Percentiles rank a stretch among this genome's conserved stretches.
Conservation (phyloP, 2,888 invertebrate genomes). For the Polietes domitor region DNA sequence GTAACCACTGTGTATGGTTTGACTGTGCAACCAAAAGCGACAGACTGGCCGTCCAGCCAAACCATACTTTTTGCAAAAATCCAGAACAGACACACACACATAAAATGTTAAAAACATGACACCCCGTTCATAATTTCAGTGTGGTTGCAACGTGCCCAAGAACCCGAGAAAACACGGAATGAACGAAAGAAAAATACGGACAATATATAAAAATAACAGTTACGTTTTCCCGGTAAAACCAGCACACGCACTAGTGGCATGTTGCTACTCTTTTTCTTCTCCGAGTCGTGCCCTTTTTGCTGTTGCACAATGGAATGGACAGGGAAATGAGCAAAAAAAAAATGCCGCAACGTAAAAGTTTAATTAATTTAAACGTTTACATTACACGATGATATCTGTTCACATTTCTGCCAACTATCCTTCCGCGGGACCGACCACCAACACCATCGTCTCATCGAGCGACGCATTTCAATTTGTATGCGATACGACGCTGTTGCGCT, state of each 20-base stretch:
- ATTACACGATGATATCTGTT: slow-evolving; percentile 48
- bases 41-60: neutral
- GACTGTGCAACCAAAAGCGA: slow-evolving; percentile 3
- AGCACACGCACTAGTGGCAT: neutral
- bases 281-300: neutral
- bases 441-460: neutral
- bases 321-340: slow-evolving; percentile 11
- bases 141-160: slow-evolving; percentile 36
- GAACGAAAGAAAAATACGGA: neutral
- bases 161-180: neutral
- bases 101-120: slow-evolving; percentile 56
- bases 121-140: slow-evolving; percentile 61
- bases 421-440: slow-evolving; percentile 5
- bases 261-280: slow-evolving; percentile 10
- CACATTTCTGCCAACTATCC: slow-evolving; percentile 22
- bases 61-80: slow-evolving; percentile 33
- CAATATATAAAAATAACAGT: neutral
- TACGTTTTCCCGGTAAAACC: neutral
- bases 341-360: slow-evolving; percentile 52
- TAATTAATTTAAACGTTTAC: slow-evolving; percentile 63
- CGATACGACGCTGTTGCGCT: neutral
- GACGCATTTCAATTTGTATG: neutral
- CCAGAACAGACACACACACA: slow-evolving; percentile 26
- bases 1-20: slow-evolving; percentile 5
- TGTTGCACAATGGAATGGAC: neutral